These are phyloP conservation scores for Phalacrocorax brasilianus DNA, from an alignment of 2,113 vertebrate genomes.

Conservation along the genomic window DNA sequence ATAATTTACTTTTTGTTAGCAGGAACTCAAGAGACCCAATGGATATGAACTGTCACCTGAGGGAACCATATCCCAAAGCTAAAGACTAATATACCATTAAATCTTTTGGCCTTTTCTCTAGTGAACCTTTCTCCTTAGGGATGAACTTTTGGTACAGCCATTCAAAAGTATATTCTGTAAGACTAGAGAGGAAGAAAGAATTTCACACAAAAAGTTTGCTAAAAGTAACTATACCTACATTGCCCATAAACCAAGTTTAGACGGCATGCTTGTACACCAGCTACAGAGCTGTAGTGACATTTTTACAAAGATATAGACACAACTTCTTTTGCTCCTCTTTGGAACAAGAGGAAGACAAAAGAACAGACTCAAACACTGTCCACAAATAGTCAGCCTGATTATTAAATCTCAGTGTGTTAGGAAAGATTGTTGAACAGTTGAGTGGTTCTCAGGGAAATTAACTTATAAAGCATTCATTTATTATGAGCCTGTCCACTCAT, in stretches of 20 bases:
- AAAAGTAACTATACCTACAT: not conserved
- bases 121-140: not conserved
- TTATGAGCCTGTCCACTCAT: not conserved
- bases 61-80: not conserved
- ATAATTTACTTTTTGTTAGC: slow-evolving; percentile 1
- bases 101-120: not conserved
- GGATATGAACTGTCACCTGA: not conserved
- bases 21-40: not conserved
- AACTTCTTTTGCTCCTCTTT: not conserved
- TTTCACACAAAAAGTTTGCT: not conserved
- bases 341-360: not conserved
- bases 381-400: not conserved
- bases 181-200: not conserved
- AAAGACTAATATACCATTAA: not conserved
- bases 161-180: not conserved
- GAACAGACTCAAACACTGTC: not conserved
- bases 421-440: not conserved
- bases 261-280: not conserved
- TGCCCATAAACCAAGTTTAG: not conserved
- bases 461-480: not conserved
- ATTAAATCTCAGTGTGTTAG: not conserved
- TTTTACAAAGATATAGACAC: not conserved
- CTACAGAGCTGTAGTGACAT: not conserved
- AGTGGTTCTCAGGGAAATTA: not conserved
- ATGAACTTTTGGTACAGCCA: not conserved